These are phyloP conservation scores for Oreotrochilus melanogaster DNA, from an alignment of 2,113 vertebrate genomes.

Conservation along the genomic window DNA sequence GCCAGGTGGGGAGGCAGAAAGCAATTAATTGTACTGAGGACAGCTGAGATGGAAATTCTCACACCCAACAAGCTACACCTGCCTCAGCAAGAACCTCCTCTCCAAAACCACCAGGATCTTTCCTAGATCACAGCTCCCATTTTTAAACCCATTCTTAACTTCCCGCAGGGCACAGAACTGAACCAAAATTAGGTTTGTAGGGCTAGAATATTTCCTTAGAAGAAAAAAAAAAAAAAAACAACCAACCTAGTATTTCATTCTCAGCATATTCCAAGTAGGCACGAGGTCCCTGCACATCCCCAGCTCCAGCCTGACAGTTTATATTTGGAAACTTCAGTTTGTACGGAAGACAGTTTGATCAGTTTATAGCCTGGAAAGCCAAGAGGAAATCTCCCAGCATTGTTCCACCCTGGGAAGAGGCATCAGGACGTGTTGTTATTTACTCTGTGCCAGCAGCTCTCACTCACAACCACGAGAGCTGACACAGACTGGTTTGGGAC, in stretches of 20 bases:
- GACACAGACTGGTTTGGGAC: not conserved
- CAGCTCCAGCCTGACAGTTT: not conserved
- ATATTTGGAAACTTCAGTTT: slow-evolving; percentile 3
- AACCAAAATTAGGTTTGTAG: not conserved
- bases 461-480: rapidly evolving
- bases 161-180: rapidly evolving
- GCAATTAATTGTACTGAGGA: too few species aligned
- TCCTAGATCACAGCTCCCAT: not conserved
- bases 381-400: not conserved
- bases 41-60: not conserved
- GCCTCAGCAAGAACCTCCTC: rapidly evolving
- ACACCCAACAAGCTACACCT: not conserved
- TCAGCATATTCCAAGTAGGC: not conserved
- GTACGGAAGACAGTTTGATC: not conserved
- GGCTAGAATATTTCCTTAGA: not conserved
- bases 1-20: not conserved
- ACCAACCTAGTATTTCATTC: rapidly evolving
- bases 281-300: not conserved
- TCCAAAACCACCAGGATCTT: not conserved
- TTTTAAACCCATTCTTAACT: not conserved
- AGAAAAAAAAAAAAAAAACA: not conserved
- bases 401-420: not conserved
- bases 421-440: not conserved
- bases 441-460: not conserved
- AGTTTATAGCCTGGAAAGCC: not conserved